Percentiles rank a stretch among this genome's conserved stretches.
Evolutionary conservation across 2,113 vertebrate genomes (phyloP).

Genomic region (Aegotheles bennettii): DNA sequence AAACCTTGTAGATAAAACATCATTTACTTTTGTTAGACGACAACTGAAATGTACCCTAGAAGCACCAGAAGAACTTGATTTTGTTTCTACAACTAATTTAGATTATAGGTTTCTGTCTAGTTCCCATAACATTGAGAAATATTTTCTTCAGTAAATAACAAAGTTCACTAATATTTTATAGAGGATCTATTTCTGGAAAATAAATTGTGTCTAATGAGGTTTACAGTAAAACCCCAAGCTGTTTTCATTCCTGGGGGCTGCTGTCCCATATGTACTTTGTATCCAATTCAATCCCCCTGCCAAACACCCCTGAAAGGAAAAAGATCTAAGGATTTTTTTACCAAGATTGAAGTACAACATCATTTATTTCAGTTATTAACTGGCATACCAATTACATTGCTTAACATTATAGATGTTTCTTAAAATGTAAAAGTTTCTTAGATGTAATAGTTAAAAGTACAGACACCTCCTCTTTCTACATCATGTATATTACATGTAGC

Average conservation of each 20-base stretch:
- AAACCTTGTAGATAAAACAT: background rate
- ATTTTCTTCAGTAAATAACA: background rate
- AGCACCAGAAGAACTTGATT: background rate
- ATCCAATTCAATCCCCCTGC: fast-evolving
- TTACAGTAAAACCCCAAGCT: background rate
- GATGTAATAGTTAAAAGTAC: background rate
- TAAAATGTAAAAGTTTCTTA: background rate
- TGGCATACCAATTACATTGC: background rate
- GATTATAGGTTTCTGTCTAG: background rate
- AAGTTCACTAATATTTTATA: background rate
- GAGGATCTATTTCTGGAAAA: background rate
- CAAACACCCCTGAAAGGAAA: background rate
- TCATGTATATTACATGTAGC: background rate
- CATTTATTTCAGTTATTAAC: background rate
- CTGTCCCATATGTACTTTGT: background rate
- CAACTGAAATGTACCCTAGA: background rate
- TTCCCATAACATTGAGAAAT: background rate
- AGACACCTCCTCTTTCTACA: background rate
- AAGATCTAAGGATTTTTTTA: background rate
- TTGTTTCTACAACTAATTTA: background rate
- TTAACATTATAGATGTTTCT: background rate
- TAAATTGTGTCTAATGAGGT: background rate
- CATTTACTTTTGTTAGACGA: background rate
- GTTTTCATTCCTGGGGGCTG: background rate
- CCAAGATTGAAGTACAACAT: background rate